Evolutionary conservation across 2,797 vertebrate genomes (phyloP), one percentile per base, ranked within the genome.

Genomic region (Ciconia nigra): DNA sequence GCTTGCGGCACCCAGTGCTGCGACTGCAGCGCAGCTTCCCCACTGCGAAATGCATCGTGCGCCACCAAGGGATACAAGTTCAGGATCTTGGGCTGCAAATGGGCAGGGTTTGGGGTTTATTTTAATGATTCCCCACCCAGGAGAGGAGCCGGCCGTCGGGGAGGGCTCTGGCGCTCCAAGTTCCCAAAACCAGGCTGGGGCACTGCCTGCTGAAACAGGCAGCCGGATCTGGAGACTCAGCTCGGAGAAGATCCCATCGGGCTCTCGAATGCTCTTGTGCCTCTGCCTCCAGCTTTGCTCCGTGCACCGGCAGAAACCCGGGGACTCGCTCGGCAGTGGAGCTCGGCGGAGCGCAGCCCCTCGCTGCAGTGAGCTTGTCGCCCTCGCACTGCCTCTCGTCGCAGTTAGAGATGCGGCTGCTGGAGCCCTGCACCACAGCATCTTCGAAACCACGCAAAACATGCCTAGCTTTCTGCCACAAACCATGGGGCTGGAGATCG

Each of bases 281-380:
- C 41, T 37, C 46, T 79, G 52, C 31, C 41, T n/a, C 17, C 26
- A 35, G 35, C 47, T 31, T 49, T 18, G 47, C 35, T 61, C 35
- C 1, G 1, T 7, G 24, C 29, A 7, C 39, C 1, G 4, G 31
- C 54, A 55, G 41, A 31, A 59, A 17, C 20, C 7, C 1, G 0
- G 37, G 44, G 57, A 28, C 13, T 39, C 1, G 1, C 49, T 37
- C 7, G 7, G 57, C 28, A 41, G 59, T 13, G 10, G 69, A n/a
- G 69, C 58, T 55, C 3, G 8, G 57, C 2, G 14, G 54, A 44
- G 17, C 8, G 5, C 20, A 31, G 80, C 46, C 37, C 46, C 55
- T 42, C 3, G 5, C 65, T 31, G 49, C 70, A 13, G 42, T 2
- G 19, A 35, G 24, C 35, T 10, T 4, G 19, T 41, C 2, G 2